phyloP scores from a whole-genome alignment of 2,113 vertebrate species.

The Tragulus kanchil region DNA sequence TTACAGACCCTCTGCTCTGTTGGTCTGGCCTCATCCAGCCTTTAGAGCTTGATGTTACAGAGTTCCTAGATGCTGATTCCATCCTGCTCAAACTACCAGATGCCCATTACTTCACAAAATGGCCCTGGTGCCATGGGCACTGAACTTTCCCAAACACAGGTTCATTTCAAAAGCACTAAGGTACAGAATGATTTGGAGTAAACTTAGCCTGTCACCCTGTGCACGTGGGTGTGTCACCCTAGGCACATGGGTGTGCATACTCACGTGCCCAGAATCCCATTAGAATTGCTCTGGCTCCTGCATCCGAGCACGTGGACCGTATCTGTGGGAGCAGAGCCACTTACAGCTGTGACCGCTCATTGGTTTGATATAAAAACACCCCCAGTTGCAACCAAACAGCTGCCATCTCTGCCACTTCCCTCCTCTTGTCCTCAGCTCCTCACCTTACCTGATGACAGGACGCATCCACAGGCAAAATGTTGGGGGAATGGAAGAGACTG shows the following conservation, averaged over 20 bases:
- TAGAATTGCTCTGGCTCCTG: neutral
- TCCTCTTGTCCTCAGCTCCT: neutral
- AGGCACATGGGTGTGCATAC: too few species aligned
- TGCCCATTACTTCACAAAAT: fast-evolving
- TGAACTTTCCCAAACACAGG: neutral
- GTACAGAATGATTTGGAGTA: neutral
- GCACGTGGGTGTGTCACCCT: too few species aligned
- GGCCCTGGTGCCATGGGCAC: neutral
- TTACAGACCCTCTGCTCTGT: neutral
- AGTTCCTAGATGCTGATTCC: fast-evolving
- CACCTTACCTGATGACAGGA: neutral
- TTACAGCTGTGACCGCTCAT: fast-evolving
- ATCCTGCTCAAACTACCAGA: fast-evolving
- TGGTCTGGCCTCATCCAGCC: too few species aligned
- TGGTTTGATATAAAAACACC: neutral
- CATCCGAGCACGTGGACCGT: fast-evolving
- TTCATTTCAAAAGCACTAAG: too few species aligned
- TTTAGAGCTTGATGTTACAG: fast-evolving
- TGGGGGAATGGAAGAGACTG: neutral
- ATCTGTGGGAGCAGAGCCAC: neutral
- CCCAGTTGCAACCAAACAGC: neutral
- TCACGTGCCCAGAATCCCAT: fast-evolving
- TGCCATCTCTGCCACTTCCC: neutral
- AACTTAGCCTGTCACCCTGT: too few species aligned
- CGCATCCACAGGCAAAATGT: neutral